phyloP scores from a whole-genome alignment of 2,113 vertebrate genomes.

The Triplophysa siluroides region DNA sequence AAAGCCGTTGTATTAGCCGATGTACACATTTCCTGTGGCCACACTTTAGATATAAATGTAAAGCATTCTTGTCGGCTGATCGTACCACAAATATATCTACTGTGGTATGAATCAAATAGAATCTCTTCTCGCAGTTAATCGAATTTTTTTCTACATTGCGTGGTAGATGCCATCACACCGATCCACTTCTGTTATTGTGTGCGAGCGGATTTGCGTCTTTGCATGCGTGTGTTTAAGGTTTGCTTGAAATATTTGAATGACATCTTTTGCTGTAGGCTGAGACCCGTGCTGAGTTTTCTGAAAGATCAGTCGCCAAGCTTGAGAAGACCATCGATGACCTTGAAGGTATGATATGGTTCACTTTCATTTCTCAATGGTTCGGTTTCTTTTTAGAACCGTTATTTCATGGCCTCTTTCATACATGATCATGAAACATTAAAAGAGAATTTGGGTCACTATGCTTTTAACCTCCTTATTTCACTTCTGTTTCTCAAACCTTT shows the following conservation, averaged over 20 bases:
- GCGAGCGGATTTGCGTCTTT: not conserved
- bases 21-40: too few species aligned
- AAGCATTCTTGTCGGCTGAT: too few species aligned
- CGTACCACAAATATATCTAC: too few species aligned
- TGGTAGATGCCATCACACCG: too few species aligned
- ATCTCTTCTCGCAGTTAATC: too few species aligned
- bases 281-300: conserved; percentile 97
- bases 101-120: too few species aligned
- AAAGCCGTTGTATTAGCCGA: too few species aligned
- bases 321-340: conserved; percentile 99
- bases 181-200: not conserved
- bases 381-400: not conserved
- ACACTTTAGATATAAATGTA: too few species aligned
- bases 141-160: too few species aligned
- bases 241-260: not conserved
- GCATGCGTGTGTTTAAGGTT: not conserved
- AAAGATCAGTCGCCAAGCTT: conserved; percentile 98
- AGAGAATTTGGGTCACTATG: not conserved
- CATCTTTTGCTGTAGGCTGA: conserved; percentile 81
- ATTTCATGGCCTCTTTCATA: conserved; percentile 9
- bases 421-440: not conserved
- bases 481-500: conserved; percentile 8
- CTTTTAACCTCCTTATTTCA: conserved; percentile 11
- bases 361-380: not conserved
- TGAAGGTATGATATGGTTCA: conserved; percentile 85